phyloP scores from a whole-genome alignment of 1,140 invertebrate genomes.

The Drosophila ficusphila region DNA sequence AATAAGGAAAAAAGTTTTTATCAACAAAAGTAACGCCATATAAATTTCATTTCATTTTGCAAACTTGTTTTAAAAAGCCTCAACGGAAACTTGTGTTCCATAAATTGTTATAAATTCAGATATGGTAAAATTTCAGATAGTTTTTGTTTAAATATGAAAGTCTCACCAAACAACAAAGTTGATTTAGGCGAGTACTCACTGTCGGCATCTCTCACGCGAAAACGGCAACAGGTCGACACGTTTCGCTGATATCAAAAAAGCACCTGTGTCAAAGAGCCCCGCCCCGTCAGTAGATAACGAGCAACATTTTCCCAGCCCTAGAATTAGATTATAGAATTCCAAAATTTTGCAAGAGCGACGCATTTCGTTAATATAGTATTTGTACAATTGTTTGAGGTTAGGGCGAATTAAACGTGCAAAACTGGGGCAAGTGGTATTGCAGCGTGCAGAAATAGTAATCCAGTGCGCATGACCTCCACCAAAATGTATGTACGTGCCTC shows the following conservation, averaged over 20 bases:
- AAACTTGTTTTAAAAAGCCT: too few species aligned
- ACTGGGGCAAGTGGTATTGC: constrained; percentile 51
- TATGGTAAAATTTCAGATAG: too few species aligned
- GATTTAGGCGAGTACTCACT: constrained; percentile 3
- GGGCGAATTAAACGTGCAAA: constrained; percentile 44
- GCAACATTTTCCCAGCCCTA: not conserved
- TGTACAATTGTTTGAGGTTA: constrained; percentile 51
- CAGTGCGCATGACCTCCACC: constrained; percentile 59
- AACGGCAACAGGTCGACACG: constrained; percentile 44
- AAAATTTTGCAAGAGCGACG: constrained; percentile 8
- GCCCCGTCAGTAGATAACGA: constrained; percentile 2
- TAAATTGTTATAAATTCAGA: too few species aligned
- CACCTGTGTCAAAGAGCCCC: not conserved
- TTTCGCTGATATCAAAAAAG: constrained; percentile 16
- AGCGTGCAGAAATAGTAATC: constrained; percentile 30
- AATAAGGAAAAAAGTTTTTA: too few species aligned
- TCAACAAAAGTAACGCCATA: too few species aligned
- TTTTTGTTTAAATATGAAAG: not conserved
- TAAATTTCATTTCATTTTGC: too few species aligned
- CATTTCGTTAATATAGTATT: constrained; percentile 11
- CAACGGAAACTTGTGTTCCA: too few species aligned
- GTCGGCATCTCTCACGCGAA: constrained; percentile 26
- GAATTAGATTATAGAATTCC: constrained; percentile 29
- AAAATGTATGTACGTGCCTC: not conserved
- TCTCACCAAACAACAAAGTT: too few species aligned